These are phyloP conservation scores for Galeopsomyia nigrocyanea DNA, from an alignment of 2,888 invertebrate genomes.

Conservation along the genomic window DNA sequence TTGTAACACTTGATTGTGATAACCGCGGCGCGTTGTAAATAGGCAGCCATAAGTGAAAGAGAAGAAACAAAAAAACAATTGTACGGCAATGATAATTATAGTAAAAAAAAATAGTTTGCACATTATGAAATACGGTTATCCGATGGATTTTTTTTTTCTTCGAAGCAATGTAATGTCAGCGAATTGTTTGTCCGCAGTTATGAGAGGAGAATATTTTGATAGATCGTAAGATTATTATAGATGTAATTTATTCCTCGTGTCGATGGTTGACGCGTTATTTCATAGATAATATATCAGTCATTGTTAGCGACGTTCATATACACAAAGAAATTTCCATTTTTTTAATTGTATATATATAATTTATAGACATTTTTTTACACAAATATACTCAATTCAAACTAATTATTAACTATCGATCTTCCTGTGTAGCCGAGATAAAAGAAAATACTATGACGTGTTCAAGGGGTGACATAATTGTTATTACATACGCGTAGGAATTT, in stretches of 20 bases:
- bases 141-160: constrained; percentile 8
- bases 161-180: background rate
- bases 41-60: constrained; percentile 11
- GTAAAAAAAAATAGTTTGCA: background rate
- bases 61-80: no score
- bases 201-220: background rate
- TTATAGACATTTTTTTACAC: no score
- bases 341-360: no score
- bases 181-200: background rate
- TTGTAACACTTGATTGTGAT: background rate
- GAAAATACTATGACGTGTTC: no score
- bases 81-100: background rate
- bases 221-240: constrained; percentile 2
- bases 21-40: constrained; percentile 26
- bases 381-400: no score
- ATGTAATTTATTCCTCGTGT: background rate
- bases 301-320: no score
- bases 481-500: no score
- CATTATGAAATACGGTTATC: background rate
- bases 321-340: no score
- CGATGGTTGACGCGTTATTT: background rate
- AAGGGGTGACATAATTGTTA: no score
- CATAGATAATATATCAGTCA: constrained; percentile 2
- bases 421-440: no score
- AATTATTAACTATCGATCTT: no score